Conservation (phyloP, 2,113 vertebrate genomes). For the Phalacrocorax aristotelis region DNA sequence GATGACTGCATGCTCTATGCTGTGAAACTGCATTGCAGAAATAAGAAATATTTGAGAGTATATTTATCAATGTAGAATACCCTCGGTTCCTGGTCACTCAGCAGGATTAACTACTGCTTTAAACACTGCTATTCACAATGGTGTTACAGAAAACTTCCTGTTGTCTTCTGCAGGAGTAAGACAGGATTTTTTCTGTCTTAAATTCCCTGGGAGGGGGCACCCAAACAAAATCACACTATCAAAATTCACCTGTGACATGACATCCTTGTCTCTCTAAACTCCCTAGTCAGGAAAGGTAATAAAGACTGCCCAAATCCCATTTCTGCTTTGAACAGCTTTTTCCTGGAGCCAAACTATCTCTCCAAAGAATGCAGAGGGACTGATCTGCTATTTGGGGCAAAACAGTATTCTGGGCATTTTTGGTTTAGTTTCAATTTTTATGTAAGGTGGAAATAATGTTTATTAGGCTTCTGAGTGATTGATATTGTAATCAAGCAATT, state of each 20-base stretch:
- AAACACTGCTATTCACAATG: background rate
- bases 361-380: background rate
- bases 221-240: background rate
- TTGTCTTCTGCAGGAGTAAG: background rate
- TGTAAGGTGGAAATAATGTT: background rate
- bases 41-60: background rate
- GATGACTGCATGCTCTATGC: background rate
- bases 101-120: background rate
- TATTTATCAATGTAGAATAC: background rate
- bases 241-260: background rate
- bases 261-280: background rate
- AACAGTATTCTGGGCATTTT: background rate
- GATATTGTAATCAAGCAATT: background rate
- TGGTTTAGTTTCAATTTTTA: background rate
- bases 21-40: background rate
- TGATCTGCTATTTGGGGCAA: background rate
- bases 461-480: background rate
- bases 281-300: background rate
- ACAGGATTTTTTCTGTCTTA: background rate
- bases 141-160: background rate
- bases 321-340: background rate
- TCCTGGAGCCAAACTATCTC: background rate
- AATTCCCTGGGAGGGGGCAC: background rate
- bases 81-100: background rate
- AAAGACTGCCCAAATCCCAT: background rate